Base-by-base conservation (phyloP, 2,888 invertebrate genomes). In the Prenolepis imparis region DNA sequence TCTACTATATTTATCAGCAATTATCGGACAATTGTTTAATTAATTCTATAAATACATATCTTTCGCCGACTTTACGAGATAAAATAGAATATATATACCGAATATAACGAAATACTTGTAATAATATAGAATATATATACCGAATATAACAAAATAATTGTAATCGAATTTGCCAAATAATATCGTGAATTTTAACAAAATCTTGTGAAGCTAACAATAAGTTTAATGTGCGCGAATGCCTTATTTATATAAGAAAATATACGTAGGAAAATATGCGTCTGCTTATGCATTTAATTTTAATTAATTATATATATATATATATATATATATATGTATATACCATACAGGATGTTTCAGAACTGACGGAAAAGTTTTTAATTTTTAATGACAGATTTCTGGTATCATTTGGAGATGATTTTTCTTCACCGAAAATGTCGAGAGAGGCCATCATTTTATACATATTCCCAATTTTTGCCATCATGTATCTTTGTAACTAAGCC, bases 221-320 rank as follows among this genome's bases (percentile, higher is more conserved):
- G 36, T 15, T 66, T 36, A n/a, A 24, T 52, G 44, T 66, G 72
- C 74, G 52, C 82, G 67, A 59, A 66, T 68, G 72, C 32, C 63
- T 85, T n/a, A n/a, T n/a, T 73, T 82, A 59, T 82, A 63, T 52
- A 41, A n/a, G 67, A 83, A 75, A 74, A 66, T 55, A 48, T 61
- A 59, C 9, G 15, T 67, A 28, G 28, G 3, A 28, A 28, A 28
- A 24, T 78, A 44, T 32, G 32, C 15, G 67, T 21, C 61, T 59
- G 59, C 15, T 73, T 55, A 39, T 24, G 66, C 41, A 72, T 77
- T 75, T 82, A 74, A 70, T 59, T 21, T 24, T 66, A 8, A 15
- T 39, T 12, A 32, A 32, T n/a, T 36, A 55, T 32, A 77, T 61
- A 21, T 61, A 66, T 48, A 18, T 5, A 18, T 18, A 18, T 48